phyloP scores from a whole-genome alignment of 2,888 invertebrate genomes.

The Heliconius aoede region DNA sequence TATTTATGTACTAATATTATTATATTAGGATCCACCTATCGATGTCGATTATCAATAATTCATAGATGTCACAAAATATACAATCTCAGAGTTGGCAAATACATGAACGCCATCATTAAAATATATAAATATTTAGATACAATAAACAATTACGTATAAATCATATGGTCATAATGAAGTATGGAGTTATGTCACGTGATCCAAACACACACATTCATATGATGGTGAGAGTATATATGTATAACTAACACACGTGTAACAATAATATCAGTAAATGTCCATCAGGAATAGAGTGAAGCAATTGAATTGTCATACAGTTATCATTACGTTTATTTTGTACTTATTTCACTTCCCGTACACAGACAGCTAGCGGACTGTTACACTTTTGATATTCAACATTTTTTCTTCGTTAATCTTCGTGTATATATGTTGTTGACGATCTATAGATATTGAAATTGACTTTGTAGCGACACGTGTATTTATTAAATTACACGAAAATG shows the following conservation, averaged over 20 bases:
- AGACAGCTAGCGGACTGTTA: slow-evolving; percentile 7
- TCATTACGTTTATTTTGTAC: slow-evolving; percentile 51
- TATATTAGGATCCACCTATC: slow-evolving; percentile 15
- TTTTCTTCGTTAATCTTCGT: slow-evolving; percentile 31
- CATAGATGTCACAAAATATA: slow-evolving; percentile 26
- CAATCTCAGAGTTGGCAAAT: slow-evolving; percentile 19
- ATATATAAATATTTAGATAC: slow-evolving; percentile 5
- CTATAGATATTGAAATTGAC: background rate
- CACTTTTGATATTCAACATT: slow-evolving; percentile 1
- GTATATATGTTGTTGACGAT: background rate
- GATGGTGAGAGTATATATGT: background rate
- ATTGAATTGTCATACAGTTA: background rate
- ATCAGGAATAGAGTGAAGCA: background rate
- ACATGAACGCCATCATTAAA: background rate
- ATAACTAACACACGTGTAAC: background rate
- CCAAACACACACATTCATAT: background rate
- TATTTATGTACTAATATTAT: slow-evolving; percentile 17
- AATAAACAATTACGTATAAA: slow-evolving; percentile 26
- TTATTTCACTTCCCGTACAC: slow-evolving; percentile 46
- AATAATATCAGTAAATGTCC: background rate
- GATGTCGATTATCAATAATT: background rate
- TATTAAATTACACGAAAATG: slow-evolving; percentile 11
- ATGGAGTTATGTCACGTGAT: background rate
- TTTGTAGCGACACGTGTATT: background rate
- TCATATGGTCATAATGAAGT: slow-evolving; percentile 6